Conservation (phyloP, 2,888 invertebrate genomes). For the Oxycera nigricornis region DNA sequence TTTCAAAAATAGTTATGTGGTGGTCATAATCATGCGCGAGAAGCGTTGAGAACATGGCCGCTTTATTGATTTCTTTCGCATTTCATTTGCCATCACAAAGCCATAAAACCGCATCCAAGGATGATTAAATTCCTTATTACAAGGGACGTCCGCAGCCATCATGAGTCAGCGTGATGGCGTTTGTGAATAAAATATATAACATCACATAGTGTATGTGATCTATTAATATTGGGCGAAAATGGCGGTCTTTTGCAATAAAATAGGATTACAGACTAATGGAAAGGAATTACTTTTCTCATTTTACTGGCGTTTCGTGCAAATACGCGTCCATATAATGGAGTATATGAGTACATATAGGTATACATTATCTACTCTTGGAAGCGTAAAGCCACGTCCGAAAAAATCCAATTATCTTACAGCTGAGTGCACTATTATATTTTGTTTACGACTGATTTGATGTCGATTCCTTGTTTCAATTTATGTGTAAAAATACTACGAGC, state of each 20-base stretch:
- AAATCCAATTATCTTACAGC: background rate
- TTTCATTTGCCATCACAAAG: background rate
- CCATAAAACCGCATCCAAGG: background rate
- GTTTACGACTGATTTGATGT: background rate
- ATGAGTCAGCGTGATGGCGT: constrained; percentile 19
- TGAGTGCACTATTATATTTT: background rate
- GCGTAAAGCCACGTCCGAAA: no score
- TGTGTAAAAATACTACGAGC: no score
- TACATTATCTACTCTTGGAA: no score
- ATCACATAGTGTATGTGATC: background rate
- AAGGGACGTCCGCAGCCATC: constrained; percentile 1
- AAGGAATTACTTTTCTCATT: no score
- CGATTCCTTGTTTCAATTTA: no score
- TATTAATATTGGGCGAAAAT: background rate
- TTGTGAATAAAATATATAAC: constrained; percentile 7
- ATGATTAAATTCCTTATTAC: constrained; percentile 12
- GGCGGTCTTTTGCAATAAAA: background rate
- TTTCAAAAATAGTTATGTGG: no score
- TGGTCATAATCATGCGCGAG: no score
- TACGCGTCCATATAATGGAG: no score
- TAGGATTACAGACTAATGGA: background rate
- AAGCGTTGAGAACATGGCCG: background rate
- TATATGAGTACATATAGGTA: no score
- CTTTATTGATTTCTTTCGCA: background rate
- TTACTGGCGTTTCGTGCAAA: no score